These are phyloP conservation scores for Acromyrmex echinatior DNA, from an alignment of 1,140 invertebrate species.

Conservation along the genomic window DNA sequence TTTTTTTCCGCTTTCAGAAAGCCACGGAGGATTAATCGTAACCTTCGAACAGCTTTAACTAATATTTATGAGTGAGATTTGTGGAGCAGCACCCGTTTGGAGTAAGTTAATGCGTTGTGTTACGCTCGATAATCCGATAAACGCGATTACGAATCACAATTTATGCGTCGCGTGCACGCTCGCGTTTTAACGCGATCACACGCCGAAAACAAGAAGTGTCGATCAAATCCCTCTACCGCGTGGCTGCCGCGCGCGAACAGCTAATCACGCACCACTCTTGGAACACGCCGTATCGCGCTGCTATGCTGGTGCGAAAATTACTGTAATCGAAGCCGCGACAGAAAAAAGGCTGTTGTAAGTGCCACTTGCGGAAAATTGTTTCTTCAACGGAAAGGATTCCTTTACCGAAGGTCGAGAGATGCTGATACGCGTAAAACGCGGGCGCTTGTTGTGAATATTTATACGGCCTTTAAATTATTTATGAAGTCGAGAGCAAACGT, in stretches of 20 bases:
- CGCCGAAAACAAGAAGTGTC: conserved; percentile 51
- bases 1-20: neutral
- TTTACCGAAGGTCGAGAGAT: neutral
- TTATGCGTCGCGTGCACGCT: conserved; percentile 47
- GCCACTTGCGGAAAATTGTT: conserved; percentile 55
- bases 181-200: conserved; percentile 52
- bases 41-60: conserved; percentile 40
- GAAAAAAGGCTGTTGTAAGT: conserved; percentile 42
- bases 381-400: conserved; percentile 38
- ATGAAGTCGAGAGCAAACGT: conserved; percentile 15
- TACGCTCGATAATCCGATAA: conserved; percentile 65
- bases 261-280: conserved; percentile 36
- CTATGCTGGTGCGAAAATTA: conserved; percentile 43
- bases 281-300: conserved; percentile 22
- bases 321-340: conserved; percentile 44
- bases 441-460: conserved; percentile 30
- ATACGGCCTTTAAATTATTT: conserved; percentile 46
- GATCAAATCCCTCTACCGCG: conserved; percentile 27
- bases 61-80: conserved; percentile 30
- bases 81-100: neutral
- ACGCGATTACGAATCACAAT: conserved; percentile 44
- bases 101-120: conserved; percentile 37
- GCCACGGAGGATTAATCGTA: neutral
- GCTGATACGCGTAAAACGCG: neutral
- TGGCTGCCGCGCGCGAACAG: conserved; percentile 22